Evolutionary conservation across 2,797 vertebrate genomes (phyloP), one percentile per base, ranked within the genome.

Genomic region (Crax fasciolata): DNA sequence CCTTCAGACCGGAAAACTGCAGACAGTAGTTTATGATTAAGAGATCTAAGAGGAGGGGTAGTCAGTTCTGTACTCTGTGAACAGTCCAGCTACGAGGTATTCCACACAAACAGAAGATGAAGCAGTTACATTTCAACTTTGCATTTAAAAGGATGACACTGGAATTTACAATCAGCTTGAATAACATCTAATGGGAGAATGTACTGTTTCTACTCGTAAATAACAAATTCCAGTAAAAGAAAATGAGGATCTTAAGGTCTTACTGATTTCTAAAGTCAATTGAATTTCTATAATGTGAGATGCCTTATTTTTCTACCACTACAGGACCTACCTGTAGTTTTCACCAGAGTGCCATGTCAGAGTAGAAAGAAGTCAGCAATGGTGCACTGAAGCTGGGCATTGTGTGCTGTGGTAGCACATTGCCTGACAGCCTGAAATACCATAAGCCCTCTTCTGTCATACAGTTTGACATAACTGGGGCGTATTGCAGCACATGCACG

Each of bases 401-500:
- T 57, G 14, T 30, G 10, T 30, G 19, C 32, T 77, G 28, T 80
- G 55, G 20, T 54, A 43, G 55, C 19, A 20, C 41, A 9, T 35
- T 77, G 48, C 30, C 57, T 52, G 48, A 4, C 21, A 80, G 59
- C 27, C 35, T 74, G 12, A 51, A 23, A 73, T 71, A 57, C 57
- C 83, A 27, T 44, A 65, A 72, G 8, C 2, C 9, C 41, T 72
- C 8, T 75, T 78, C 57, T 89, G 20, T 59, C 38, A 13, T 17
- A 44, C 4, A 38, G 5, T 65, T 59, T 63, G 89, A 27, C n/a
- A 38, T 41, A 72, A 44, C 1, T 5, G 5, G 38, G 41, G 12
- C 76, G 21, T 11, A 10, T 21, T 74, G 48, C 35, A 59, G 24
- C 13, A 39, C 0, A 1, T 59, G 16, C n/a, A 0, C 0, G 19